These are phyloP conservation scores for Corythaixoides concolor DNA, from an alignment of 2,113 vertebrate genomes.

Conservation along the genomic window DNA sequence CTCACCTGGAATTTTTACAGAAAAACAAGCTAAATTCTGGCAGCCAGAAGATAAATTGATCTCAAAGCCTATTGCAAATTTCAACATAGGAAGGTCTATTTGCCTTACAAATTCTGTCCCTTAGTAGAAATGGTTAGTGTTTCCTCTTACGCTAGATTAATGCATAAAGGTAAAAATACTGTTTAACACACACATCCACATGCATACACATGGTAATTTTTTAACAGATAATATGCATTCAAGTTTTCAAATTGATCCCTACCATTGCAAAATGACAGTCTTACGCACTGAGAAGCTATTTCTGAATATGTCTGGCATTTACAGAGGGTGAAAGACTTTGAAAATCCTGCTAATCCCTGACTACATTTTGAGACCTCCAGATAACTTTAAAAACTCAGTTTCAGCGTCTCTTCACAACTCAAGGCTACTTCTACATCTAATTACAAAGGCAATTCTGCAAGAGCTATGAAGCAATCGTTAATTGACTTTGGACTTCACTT, in stretches of 20 bases:
- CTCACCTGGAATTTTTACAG: constrained; percentile 7
- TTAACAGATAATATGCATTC: neutral
- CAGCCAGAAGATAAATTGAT: neutral
- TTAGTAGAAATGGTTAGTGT: neutral
- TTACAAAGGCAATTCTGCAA: neutral
- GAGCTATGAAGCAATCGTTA: neutral
- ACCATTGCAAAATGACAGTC: neutral
- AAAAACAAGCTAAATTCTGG: neutral
- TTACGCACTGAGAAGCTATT: neutral
- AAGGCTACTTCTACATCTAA: neutral
- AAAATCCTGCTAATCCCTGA: neutral
- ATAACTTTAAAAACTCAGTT: neutral
- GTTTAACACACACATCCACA: neutral
- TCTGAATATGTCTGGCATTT: neutral
- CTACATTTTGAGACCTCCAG: neutral
- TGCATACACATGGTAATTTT: neutral
- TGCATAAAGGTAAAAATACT: neutral
- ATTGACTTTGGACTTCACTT: neutral
- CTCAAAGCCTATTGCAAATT: constrained; percentile 5
- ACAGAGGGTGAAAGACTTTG: neutral
- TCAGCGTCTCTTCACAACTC: neutral
- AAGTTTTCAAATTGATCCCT: neutral
- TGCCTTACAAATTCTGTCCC: neutral
- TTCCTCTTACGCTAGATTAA: neutral
- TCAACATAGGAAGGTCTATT: neutral